These are phyloP conservation scores for rabbit (Oryctolagus cuniculus) DNA, from an alignment of 2,113 vertebrate genomes.

Conservation along the genomic window mOryCun1.1 NC_091447.1:41667501-41668000, in stretches of 20 bases:
- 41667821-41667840: slow-evolving; percentile 77
- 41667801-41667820: slow-evolving; percentile 70
- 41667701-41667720: slow-evolving; percentile 62
- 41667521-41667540: no score
- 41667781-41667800: slow-evolving; percentile 63
- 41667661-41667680: slow-evolving; percentile 52
- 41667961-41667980: slow-evolving; percentile 62
- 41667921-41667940: slow-evolving; percentile 50
- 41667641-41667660: no score
- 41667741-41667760: slow-evolving; percentile 68
- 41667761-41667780: slow-evolving; percentile 71
- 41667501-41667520: no score
- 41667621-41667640: no score
- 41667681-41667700: slow-evolving; percentile 32
- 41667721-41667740: slow-evolving; percentile 78
- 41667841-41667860: slow-evolving; percentile 58
- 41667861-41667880: slow-evolving; percentile 70
- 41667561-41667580: no score
- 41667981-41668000: slow-evolving; percentile 52
- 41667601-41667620: no score
- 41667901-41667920: slow-evolving; percentile 68
- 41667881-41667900: slow-evolving; percentile 70
- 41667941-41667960: slow-evolving; percentile 65
- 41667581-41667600: no score
- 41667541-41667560: no score